Base-by-base conservation (phyloP, 2,888 invertebrate species). In the Erynnis tages region DNA sequence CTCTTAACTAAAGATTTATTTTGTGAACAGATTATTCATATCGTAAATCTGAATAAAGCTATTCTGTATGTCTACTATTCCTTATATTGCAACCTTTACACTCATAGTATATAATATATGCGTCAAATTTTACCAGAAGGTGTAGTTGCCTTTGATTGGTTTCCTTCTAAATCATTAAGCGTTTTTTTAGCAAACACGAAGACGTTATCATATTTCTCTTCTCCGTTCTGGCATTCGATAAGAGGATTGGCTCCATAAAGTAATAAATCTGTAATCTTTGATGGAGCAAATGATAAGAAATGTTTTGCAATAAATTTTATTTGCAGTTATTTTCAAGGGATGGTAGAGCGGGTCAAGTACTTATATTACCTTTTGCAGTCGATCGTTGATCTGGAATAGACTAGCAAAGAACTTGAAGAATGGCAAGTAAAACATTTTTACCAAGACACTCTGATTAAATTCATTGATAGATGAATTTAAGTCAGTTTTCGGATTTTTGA, bases 171-270 rank as follows among this genome's bases (percentile, higher is more conserved):
- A 11, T 68, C 69, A 10, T 6, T 7, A 1, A 71, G 56, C 14
- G 47, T 59, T 32, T 59, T 68, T 27, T 67, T 74, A 6, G 73
- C 69, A 53, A 66, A 82, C 0, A 71, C 77, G 49, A 87, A 84
- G 27, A 86, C 55, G 53, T 86, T 88, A 19, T 62, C 54, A 60
- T 73, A 85, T 5, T 43, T 60, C 0, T 70, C 63, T 1, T 67
- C 65, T 13, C 63, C 71, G 48, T 77, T 73, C 52, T 69, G 64
- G 59, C 85, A 86, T 56, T 73, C 60, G 10, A 73, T 37, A 16
- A 86, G 61, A 1, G 87, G 87, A 61, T 87, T 80, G 46, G 84
- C 83, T 3, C 87, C 87, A 56, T 64, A 79, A 1, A 81, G 54
- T 4, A 88, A 63, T 8, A 87, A 60, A 58, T 76, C 74, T n/a